phyloP scores from a whole-genome alignment of 35 echinoderm and acorn worm genomes.

The Heliocidaris tuberculata region DNA sequence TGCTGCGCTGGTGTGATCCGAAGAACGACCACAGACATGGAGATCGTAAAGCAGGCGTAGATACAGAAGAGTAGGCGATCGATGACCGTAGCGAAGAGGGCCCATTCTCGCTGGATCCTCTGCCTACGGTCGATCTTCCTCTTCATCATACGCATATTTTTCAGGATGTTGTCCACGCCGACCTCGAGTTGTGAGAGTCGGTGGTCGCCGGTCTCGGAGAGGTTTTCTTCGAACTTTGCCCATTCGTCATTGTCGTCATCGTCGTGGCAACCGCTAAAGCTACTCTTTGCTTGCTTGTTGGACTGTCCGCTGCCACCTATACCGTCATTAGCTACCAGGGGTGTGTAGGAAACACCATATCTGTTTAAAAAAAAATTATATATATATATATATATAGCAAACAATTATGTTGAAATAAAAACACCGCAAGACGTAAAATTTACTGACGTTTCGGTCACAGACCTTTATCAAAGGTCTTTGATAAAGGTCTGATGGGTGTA shows the following conservation, averaged over 20 bases:
- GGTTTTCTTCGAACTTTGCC: slow-evolving; percentile 60
- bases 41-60: slow-evolving; percentile 86
- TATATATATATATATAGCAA: background rate
- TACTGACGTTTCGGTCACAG: too few relatives aligned
- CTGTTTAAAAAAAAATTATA: slow-evolving; percentile 36
- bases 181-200: slow-evolving; percentile 75
- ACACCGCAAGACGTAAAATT: too few relatives aligned
- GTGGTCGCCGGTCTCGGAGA: slow-evolving; percentile 53
- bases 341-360: slow-evolving; percentile 77
- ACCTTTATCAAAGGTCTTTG: too few relatives aligned
- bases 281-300: slow-evolving; percentile 52
- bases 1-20: slow-evolving; percentile 57
- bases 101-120: slow-evolving; percentile 84
- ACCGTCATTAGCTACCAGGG: slow-evolving; percentile 56
- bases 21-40: slow-evolving; percentile 72
- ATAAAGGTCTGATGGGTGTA: too few relatives aligned
- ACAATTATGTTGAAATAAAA: too few relatives aligned
- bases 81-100: slow-evolving; percentile 83
- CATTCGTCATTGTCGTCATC: slow-evolving; percentile 49
- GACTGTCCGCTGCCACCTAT: slow-evolving; percentile 26
- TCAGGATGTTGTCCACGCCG: slow-evolving; percentile 72
- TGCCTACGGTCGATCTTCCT: slow-evolving; percentile 45
- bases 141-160: slow-evolving; percentile 59
- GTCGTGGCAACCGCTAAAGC: slow-evolving; percentile 23
- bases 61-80: slow-evolving; percentile 90